Base-by-base conservation (phyloP, 2,113 vertebrate species). In the Proterorhinus semilunaris region DNA sequence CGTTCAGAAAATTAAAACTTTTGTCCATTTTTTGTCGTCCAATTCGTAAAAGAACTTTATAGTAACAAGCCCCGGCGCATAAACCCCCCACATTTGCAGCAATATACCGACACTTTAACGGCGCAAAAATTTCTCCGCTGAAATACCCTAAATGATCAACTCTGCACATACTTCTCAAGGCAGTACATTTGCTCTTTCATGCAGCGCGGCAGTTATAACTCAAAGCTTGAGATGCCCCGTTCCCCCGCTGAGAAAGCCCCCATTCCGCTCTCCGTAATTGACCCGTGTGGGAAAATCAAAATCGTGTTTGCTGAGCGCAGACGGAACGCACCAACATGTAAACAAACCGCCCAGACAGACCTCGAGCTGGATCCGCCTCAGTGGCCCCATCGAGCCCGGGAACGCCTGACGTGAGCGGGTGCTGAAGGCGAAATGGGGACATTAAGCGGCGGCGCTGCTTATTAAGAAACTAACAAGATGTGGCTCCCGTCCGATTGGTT, bases 281-380 rank as follows among this genome's bases (percentile, higher is more conserved):
- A 88, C 75, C 88, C 86, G 73, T 75, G 74, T 70, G 83, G 79
- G 84, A 81, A 69, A 80, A 81, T 16, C 2, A 65, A 73, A 65
- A 73, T 63, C 63, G 65, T 48, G 77, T 82, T 76, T 82, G 70
- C 73, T 77, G 79, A 84, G 67, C 64, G 57, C 52, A 72, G 58
- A 76, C 76, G 79, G 85, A 77, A 71, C 62, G 75, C 50, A 43
- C n/a, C 64, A 63, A 80, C 66, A 47, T 71, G 78, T 86, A 80
- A 88, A 86, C 80, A 84, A 81, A 78, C 75, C 68, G 81, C 71
- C 58, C 68, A 55, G 62, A 75, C 78, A 84, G 76, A 71, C 66
- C 76, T 58, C 74, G 42, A 68, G 55, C 44, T 69, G 62, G 51
- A 67, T 80, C 68, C 1, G 57, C 79, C 68, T 80, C 68, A 58